These are phyloP conservation scores for Rallus crepitans DNA, from an alignment of 2,797 vertebrate genomes.

Conservation along the genomic window DNA sequence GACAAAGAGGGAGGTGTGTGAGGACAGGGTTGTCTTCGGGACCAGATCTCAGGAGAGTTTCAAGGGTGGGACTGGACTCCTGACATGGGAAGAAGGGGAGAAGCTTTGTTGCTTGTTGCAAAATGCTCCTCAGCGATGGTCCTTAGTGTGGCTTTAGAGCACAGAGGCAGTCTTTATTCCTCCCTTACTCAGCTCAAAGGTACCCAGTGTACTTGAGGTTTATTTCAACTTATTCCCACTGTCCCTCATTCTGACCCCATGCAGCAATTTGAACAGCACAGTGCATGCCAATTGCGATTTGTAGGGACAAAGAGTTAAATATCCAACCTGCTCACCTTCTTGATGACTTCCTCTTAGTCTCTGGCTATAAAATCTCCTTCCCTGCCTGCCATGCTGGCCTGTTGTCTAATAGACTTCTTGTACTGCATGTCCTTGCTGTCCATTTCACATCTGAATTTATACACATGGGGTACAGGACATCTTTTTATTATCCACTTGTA, in stretches of 20 bases:
- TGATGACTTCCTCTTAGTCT: background rate
- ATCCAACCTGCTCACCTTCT: background rate
- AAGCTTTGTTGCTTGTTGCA: background rate
- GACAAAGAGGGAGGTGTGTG: background rate
- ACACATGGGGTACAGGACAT: background rate
- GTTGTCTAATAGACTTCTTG: background rate
- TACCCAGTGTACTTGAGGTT: background rate
- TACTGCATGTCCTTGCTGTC: accelerated
- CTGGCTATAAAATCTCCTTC: background rate
- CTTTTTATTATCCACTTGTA: background rate
- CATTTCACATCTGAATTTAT: background rate
- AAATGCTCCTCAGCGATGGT: accelerated
- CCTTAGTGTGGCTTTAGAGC: background rate
- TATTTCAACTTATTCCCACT: background rate
- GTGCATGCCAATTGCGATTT: background rate
- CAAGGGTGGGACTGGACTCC: background rate
- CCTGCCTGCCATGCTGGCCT: background rate
- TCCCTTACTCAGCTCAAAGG: background rate
- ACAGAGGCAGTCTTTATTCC: background rate
- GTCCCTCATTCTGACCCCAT: background rate
- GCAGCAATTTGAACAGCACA: background rate
- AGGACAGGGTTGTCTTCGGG: background rate
- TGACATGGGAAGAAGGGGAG: background rate
- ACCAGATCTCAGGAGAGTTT: background rate
- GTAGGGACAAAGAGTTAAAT: background rate